Base-by-base conservation (phyloP, 2,888 invertebrate genomes). In the Argyresthia goedartella region DNA sequence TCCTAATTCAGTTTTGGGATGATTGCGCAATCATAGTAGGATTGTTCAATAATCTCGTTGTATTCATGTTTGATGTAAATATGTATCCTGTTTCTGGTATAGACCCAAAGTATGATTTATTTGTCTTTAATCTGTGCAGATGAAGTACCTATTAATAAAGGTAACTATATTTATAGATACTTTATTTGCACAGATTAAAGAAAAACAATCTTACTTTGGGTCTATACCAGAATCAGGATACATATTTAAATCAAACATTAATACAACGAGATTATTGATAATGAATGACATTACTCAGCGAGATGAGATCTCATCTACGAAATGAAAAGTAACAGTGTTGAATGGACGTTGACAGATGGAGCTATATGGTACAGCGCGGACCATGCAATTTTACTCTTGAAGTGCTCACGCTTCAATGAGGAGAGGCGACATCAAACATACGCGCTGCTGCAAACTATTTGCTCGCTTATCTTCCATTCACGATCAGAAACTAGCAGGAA, bases 351-450 rank as follows among this genome's bases (percentile, higher is more conserved):
- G 81, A 74, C 86, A 86, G 86, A 85, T 85, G 86, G 79, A 8
- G 47, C 39, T 10, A 15, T 16, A 14, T 33, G n/a, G 52, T 42
- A 14, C 34, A 48, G 25, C 16, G 25, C 35, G 52, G 42, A 71
- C 71, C 79, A 71, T 74, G 76, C 81, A 84, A 82, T 85, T 82
- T 81, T 74, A 75, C 81, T 81, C 79, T 81, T 74, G 73, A 75
- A 76, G 71, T 76, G 73, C 79, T 84, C 75, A 84, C 84, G 86
- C 79, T 81, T 65, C 74, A 68, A 53, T 74, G 82, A 81, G 75
- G 71, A 82, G 84, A 77, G 81, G 77, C 76, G 76, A 86, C 84
- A 85, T 86, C 86, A 86, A 86, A 86, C 86, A 84, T 82, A 73
- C 73, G 75, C 74, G 71, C 64, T 67, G 69, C 67, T 70, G 70